These are phyloP conservation scores for Motacilla tschutschensis DNA, from an alignment of 2,113 vertebrate species.

Conservation along the genomic window DNA sequence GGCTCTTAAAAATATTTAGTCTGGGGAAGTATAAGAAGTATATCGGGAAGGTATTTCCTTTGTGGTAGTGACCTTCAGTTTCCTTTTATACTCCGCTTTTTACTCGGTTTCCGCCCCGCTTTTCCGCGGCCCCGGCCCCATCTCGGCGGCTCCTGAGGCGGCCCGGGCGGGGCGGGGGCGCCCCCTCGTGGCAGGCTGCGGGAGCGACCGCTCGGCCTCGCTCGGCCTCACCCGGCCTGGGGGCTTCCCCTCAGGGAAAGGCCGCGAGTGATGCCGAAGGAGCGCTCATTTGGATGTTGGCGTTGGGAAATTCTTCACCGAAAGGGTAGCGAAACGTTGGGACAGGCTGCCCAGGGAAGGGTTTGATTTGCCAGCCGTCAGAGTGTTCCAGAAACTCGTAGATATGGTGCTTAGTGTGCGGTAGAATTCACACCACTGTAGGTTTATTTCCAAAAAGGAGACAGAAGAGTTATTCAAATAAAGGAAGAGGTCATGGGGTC, in stretches of 20 bases:
- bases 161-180: neutral
- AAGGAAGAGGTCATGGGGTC: neutral
- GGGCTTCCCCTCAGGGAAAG: neutral
- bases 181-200: neutral
- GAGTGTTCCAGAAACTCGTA: neutral
- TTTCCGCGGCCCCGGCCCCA: neutral
- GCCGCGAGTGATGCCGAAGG: rapidly evolving
- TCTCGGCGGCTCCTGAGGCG: neutral
- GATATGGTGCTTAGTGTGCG: too few relatives aligned
- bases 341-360: neutral
- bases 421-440: rapidly evolving
- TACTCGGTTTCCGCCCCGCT: rapidly evolving
- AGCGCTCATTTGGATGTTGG: rapidly evolving
- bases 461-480: neutral
- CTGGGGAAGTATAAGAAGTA: too few relatives aligned
- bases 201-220: neutral
- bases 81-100: rapidly evolving
- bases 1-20: rapidly evolving
- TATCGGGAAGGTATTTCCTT: neutral
- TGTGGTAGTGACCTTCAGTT: neutral
- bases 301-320: neutral
- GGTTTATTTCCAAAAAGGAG: neutral
- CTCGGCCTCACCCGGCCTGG: too few relatives aligned
- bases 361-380: neutral
- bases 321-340: neutral